Percentiles rank a stretch among this genome's conserved stretches.
Conservation (phyloP, 2,888 invertebrate genomes). For the Pediacus dermestoides region DNA sequence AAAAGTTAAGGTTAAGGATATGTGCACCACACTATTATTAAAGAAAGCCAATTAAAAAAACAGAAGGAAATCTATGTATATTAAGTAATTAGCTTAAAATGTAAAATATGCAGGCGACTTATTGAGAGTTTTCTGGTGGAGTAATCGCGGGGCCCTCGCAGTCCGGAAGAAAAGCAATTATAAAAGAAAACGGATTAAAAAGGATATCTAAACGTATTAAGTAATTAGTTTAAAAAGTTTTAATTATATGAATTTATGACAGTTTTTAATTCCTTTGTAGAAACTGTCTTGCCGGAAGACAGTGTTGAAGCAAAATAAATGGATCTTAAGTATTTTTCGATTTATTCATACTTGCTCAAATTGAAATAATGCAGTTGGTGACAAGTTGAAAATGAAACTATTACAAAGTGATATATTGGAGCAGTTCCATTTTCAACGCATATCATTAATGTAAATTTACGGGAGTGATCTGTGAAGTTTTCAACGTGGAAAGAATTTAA, state of each 20-base stretch:
- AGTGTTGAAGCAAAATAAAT: conserved; percentile 21
- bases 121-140: conserved; percentile 4
- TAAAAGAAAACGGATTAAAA: no score
- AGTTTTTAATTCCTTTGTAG: conserved; percentile 9
- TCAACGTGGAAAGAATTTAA: conserved; percentile 32
- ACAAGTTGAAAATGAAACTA: conserved; percentile 37
- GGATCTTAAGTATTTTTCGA: conserved; percentile 24
- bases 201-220: no score
- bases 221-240: conserved; percentile 8
- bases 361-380: conserved; percentile 36
- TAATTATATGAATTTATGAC: conserved; percentile 15
- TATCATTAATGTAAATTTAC: conserved; percentile 39
- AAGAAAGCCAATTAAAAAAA: no score
- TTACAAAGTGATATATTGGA: conserved; percentile 33
- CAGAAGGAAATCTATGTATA: no score
- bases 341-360: conserved; percentile 30
- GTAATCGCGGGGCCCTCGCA: no score
- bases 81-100: no score
- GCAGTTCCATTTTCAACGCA: conserved; percentile 36
- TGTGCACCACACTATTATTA: no score
- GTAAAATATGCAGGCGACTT: conserved; percentile 8
- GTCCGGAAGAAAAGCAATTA: no score
- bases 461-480: conserved; percentile 36
- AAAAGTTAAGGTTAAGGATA: no score
- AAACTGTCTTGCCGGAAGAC: conserved; percentile 14